Evolutionary conservation across 2,888 invertebrate species (phyloP), one percentile per base, ranked within the genome.

Genomic region (Ramazzottius varieornatus): DNA sequence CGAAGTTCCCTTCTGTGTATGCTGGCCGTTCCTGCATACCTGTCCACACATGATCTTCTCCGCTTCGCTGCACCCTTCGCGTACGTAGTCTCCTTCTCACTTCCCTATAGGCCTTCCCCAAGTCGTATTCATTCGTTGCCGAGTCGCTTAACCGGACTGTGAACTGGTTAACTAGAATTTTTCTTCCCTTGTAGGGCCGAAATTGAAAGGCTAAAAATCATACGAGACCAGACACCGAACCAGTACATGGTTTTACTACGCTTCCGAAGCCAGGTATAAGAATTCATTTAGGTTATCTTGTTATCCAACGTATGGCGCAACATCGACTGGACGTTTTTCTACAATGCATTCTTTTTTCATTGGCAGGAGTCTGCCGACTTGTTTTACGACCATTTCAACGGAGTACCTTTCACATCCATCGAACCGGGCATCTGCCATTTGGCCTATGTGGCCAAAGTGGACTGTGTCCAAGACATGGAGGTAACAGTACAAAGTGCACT

Each of bases 181-280:
- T 46, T 65, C 66, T 8, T 32, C 63, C 63, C 64, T n/a, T 65
- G 68, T 32, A 75, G 89, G 73, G 82, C 84, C 64, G 86, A 86
- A 73, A 86, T 96, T 46, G 85, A 88, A 67, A 86, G 89, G 73
- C 87, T 96, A 70, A 82, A 91, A 69, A 90, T 99, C 64, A 83
- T 99, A 64, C 80, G 92, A 32, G 89, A 89, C 66, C 83, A 84
- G 32, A 78, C 80, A 24, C 91, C 93, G 0, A 94, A 96, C 77
- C 92, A 93, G 74, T 99, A 94, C 73, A 96, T 98, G 94, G 88
- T 91, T 63, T 78, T 99, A 32, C 79, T 98, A 46, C 92, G 89
- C 80, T 93, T 83, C 72, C 77, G 76, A 68, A 74, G 73, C 66
- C 80, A 81, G 76, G 80, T 80, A 70, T 70, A 69, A 32, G 33